Base-by-base conservation (phyloP, 2,113 vertebrate species). In the Rhegmatorhina hoffmannsi region DNA sequence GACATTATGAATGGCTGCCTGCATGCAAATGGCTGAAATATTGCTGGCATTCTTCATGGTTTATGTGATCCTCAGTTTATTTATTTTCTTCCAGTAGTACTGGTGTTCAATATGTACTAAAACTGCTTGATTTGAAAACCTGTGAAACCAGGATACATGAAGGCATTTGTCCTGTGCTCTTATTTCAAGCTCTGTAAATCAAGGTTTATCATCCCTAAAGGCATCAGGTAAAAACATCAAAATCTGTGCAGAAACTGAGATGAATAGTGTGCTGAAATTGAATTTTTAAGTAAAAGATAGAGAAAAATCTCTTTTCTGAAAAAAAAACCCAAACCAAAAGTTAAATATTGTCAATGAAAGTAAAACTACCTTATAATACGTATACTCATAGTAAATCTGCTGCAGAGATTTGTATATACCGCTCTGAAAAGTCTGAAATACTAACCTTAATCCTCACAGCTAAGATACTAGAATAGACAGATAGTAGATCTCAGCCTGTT, bases 1-100 rank as follows among this genome's bases (percentile, higher is more conserved):
- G 87, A 94, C 85, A 76, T 91, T 88, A 90, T 94, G 92, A 95
- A 70, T 93, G 18, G 47, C 69, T 95, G 66, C 84, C 88, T 94
- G 50, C 50, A 84, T 90, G 92, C 19, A 90, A 87, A 87, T 91
- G n/a, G 55, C 16, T 91, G 76, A 94, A 95, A 86, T 91, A 92
- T 38, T 95, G 18, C 29, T 66, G 52, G 6, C 20, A 85, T 75
- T 81, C 40, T 74, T 52, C 49, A 13, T 80, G 40, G 3, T 84
- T 92, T 69, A 25, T 53, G 17, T 80, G 17, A 3, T 86, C 23
- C 25, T 38, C 79, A 14, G 1, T 90, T 89, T 94, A 70, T 91
- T 92, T 89, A 49, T 86, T 85, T 84, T 85, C 25, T 78, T 82
- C 13, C 11, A 74, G 15, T 82, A 75, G 15, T 70, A 62, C 12